Conservation (phyloP, 2,797 vertebrate genomes). For the Apogon hyalosoma region DNA sequence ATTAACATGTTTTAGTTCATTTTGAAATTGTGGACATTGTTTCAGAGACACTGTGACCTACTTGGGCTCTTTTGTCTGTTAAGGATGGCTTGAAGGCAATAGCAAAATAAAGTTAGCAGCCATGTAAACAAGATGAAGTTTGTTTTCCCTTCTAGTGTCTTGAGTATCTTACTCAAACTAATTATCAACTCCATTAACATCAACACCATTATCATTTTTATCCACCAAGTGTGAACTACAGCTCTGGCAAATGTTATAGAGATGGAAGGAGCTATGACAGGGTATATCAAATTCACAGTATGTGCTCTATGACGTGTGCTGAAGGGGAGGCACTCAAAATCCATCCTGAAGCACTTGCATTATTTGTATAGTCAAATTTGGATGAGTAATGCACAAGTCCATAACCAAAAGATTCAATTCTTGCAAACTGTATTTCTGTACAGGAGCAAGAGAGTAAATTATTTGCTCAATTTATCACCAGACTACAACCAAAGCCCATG, state of each 20-base stretch:
- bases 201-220: too few species aligned
- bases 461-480: conserved; percentile 12
- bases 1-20: neutral
- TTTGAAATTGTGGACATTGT: conserved; percentile 16
- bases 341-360: neutral
- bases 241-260: neutral
- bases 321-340: conserved; percentile 8
- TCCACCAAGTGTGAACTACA: neutral
- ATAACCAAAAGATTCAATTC: conserved; percentile 2
- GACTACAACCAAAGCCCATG: conserved; percentile 5
- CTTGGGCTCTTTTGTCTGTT: conserved; percentile 9
- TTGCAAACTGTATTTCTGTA: conserved; percentile 20
- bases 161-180: neutral
- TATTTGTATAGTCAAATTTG: conserved; percentile 6
- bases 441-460: conserved; percentile 26
- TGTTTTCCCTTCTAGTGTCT: neutral
- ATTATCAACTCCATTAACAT: too few species aligned
- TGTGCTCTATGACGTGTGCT: conserved; percentile 2
- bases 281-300: neutral
- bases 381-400: conserved; percentile 1
- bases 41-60: conserved; percentile 18
- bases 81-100: conserved; percentile 12
- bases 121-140: neutral
- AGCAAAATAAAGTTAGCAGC: neutral
- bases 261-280: neutral